Evolutionary conservation across 1,140 invertebrate genomes (phyloP).

Genomic region (Aricia agestis): DNA sequence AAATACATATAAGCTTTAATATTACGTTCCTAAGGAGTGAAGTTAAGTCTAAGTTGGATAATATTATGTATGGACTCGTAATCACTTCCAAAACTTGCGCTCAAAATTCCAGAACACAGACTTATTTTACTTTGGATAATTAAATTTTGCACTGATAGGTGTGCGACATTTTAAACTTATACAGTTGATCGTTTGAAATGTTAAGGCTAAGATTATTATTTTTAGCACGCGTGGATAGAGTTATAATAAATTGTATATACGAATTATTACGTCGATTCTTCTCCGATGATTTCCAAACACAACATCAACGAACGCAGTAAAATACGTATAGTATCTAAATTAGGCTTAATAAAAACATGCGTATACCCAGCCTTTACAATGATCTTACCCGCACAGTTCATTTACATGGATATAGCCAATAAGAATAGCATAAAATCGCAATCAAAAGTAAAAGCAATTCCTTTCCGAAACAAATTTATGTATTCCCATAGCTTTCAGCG

Average conservation of each 20-base stretch:
- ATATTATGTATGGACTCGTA: not conserved
- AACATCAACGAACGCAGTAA: no score
- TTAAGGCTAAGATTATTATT: not conserved
- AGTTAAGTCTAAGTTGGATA: not conserved
- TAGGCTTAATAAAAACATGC: not conserved
- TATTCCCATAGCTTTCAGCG: constrained; percentile 14
- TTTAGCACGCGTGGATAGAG: no score
- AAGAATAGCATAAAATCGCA: constrained; percentile 12
- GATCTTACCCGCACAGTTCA: not conserved
- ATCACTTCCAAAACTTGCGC: not conserved
- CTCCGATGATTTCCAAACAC: no score
- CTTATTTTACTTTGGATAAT: not conserved
- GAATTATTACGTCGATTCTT: no score
- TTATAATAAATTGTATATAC: no score
- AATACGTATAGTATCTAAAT: not conserved
- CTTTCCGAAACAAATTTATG: constrained; percentile 13
- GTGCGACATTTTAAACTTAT: not conserved
- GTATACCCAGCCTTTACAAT: not conserved
- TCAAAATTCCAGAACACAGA: not conserved
- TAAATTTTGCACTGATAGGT: not conserved
- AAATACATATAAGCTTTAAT: not conserved
- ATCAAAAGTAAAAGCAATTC: constrained; percentile 15
- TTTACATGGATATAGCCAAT: constrained; percentile 13
- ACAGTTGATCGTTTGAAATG: not conserved
- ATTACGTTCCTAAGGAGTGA: not conserved